These are phyloP conservation scores for Perca flavescens DNA, from an alignment of 2,113 vertebrate species.

Conservation along the genomic window DNA sequence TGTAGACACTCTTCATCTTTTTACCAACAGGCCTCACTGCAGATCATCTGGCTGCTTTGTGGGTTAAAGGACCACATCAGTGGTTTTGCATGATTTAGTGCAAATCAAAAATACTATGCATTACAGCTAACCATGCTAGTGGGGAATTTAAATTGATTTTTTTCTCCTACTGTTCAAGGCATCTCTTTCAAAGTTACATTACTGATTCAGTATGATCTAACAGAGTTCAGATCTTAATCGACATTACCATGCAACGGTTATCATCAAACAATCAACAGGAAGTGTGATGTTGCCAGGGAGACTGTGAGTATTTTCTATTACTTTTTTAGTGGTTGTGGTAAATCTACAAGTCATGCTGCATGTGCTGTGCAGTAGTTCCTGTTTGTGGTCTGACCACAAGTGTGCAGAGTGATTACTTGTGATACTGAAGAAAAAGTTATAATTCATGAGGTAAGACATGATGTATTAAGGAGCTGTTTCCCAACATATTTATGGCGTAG, in stretches of 20 bases:
- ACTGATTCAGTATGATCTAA: background rate
- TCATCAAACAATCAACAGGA: constrained; percentile 41
- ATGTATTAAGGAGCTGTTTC: background rate
- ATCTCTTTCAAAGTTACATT: background rate
- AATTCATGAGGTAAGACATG: background rate
- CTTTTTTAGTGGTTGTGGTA: background rate
- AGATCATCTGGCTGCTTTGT: constrained; percentile 42
- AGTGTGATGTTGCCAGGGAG: constrained; percentile 36
- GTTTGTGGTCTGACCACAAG: constrained; percentile 20
- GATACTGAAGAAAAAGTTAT: background rate
- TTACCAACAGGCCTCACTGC: constrained; percentile 15
- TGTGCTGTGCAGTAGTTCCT: constrained; percentile 9
- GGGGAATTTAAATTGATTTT: background rate
- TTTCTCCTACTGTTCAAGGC: background rate
- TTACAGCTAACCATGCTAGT: background rate
- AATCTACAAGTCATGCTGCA: background rate
- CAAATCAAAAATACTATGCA: background rate
- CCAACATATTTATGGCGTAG: background rate
- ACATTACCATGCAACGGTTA: constrained; percentile 19
- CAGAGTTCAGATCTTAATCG: background rate
- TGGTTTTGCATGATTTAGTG: constrained; percentile 21
- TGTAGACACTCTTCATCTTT: constrained; percentile 28
- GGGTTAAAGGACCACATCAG: constrained; percentile 16
- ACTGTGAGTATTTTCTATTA: background rate
- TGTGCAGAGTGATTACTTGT: background rate